These are phyloP conservation scores for Phasia obesa DNA, from an alignment of 2,888 invertebrate genomes.

Conservation along the genomic window DNA sequence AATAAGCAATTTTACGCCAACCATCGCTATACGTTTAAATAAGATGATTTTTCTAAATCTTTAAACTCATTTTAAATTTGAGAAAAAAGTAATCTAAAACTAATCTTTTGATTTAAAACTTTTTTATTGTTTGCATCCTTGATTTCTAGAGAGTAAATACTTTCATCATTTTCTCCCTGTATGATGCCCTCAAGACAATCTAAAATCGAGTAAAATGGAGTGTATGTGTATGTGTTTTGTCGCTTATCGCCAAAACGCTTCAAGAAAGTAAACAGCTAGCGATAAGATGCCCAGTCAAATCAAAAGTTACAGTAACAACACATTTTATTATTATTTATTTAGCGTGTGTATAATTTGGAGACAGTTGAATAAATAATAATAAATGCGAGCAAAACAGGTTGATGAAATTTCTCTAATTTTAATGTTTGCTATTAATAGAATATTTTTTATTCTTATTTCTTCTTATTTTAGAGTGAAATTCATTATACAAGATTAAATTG, in stretches of 20 bases:
- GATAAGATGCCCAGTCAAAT: constrained; percentile 10
- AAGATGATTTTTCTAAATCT: background rate
- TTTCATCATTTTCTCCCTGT: constrained; percentile 14
- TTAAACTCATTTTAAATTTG: background rate
- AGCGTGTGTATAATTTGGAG: constrained; percentile 14
- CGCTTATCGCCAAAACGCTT: constrained; percentile 41
- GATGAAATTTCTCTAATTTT: constrained; percentile 22
- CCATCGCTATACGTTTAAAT: background rate
- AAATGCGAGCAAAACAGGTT: constrained; percentile 21
- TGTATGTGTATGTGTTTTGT: constrained; percentile 2
- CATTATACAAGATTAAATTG: background rate
- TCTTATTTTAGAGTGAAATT: background rate
- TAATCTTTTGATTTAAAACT: constrained; percentile 14
- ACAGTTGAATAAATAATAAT: constrained; percentile 25
- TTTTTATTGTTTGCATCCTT: constrained; percentile 20
- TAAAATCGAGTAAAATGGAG: background rate
- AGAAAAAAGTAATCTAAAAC: background rate
- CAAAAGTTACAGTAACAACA: background rate
- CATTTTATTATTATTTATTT: constrained; percentile 8
- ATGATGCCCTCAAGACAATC: constrained; percentile 48
- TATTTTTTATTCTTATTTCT: background rate
- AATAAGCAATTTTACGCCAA: constrained; percentile 12
- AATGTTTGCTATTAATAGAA: background rate
- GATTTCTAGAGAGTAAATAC: background rate
- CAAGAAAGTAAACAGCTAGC: constrained; percentile 37